Percentiles rank a stretch among this genome's conserved stretches.
Conservation (phyloP, 2,888 invertebrate species). For the Operophtera brumata region DNA sequence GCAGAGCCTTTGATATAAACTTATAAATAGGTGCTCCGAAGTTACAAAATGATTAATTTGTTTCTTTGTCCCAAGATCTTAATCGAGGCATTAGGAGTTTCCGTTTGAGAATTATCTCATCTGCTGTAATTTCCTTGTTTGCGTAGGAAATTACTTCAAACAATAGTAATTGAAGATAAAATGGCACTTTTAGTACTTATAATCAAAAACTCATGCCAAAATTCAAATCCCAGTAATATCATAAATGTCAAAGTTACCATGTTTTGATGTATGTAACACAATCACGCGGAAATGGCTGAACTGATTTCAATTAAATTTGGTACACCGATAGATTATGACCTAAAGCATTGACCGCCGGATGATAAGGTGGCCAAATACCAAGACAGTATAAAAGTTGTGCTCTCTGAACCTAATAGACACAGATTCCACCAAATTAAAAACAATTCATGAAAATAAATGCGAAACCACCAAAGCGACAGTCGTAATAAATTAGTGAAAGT, state of each 20-base stretch:
- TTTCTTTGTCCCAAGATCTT: conserved; percentile 28
- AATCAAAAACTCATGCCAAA: too few species aligned
- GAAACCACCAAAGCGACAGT: conserved; percentile 38
- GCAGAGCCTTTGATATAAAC: conserved; percentile 38
- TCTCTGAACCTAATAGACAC: neutral
- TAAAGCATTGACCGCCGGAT: too few species aligned
- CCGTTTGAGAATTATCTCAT: conserved; percentile 15
- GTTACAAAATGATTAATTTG: conserved; percentile 35
- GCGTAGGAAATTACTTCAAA: neutral
- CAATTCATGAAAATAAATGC: conserved; percentile 33
- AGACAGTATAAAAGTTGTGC: too few species aligned
- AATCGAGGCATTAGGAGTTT: conserved; percentile 19
- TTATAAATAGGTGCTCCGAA: conserved; percentile 40
- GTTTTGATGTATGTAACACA: too few species aligned
- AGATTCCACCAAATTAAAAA: conserved; percentile 14
- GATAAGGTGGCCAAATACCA: too few species aligned
- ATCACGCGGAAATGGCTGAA: too few species aligned
- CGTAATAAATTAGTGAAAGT: conserved; percentile 52
- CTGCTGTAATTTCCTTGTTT: conserved; percentile 13
- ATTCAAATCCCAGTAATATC: too few species aligned
- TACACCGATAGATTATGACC: too few species aligned
- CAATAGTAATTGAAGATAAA: too few species aligned
- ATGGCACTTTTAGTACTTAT: too few species aligned
- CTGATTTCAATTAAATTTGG: too few species aligned
- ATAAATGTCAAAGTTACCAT: too few species aligned